Evolutionary conservation across 1,140 invertebrate genomes (phyloP).

Genomic region (Diplogasteroides magnus): DNA sequence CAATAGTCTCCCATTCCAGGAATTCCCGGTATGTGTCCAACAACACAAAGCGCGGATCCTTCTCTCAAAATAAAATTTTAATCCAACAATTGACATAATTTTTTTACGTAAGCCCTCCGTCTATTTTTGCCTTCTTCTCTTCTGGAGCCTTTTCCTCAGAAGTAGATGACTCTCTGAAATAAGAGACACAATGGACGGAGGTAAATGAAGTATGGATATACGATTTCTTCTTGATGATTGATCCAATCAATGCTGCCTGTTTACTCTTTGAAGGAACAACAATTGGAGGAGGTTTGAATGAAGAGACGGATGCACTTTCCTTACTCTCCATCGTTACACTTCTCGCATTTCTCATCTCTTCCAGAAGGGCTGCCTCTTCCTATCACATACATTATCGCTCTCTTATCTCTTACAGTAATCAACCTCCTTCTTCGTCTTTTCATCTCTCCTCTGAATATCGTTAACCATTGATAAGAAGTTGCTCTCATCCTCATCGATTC

Average conservation of each 20-base stretch:
- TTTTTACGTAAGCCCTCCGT: no score
- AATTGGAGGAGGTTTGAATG: constrained; percentile 1
- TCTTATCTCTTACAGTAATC: constrained; percentile 25
- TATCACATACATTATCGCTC: constrained; percentile 47
- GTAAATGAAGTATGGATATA: constrained; percentile 7
- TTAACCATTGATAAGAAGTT: constrained; percentile 84
- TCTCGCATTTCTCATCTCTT: constrained; percentile 27
- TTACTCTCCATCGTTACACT: constrained; percentile 11
- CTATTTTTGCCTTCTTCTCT: constrained; percentile 4
- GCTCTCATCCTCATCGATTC: constrained; percentile 87
- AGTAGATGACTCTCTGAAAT: constrained; percentile 9
- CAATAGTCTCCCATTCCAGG: no score
- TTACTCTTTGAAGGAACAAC: constrained; percentile 14
- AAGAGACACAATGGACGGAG: constrained; percentile 6
- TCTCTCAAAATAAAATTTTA: no score
- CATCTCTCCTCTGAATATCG: constrained; percentile 56
- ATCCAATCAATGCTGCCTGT: constrained; percentile 28
- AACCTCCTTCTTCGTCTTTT: constrained; percentile 45
- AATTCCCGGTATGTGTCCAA: constrained; percentile 28
- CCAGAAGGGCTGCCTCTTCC: constrained; percentile 41
- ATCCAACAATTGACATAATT: no score
- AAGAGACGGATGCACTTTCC: not conserved
- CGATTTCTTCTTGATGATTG: constrained; percentile 32
- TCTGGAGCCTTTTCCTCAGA: not conserved
- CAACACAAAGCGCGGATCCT: not conserved